A percentile compares a stretch with the other conserved stretches of the same genome.
phyloP scores from a whole-genome alignment of 2,797 vertebrate species.

The Tapirus indicus region DNA sequence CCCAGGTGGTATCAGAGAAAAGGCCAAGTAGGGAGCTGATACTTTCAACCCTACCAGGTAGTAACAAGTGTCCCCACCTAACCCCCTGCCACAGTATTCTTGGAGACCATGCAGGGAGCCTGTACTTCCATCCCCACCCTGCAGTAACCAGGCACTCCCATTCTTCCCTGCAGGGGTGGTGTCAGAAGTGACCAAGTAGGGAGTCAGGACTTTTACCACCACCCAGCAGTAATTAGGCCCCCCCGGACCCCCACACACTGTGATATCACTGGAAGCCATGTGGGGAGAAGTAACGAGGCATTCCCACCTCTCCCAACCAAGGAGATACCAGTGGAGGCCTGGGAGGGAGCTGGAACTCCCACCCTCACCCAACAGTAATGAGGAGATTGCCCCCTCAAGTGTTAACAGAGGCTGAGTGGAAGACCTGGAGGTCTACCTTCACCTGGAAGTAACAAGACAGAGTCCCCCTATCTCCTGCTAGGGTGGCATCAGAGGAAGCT shows the following conservation, averaged over 20 bases:
- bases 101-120: not conserved
- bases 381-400: not conserved
- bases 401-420: not conserved
- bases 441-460: not conserved
- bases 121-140: not conserved
- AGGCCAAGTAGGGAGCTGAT: not conserved
- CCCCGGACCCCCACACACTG: fast-evolving
- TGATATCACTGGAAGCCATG: not conserved
- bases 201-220: not conserved
- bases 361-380: not conserved
- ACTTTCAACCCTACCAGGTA: not conserved
- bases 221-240: not conserved
- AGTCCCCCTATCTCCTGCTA: not conserved
- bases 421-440: not conserved
- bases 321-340: not conserved
- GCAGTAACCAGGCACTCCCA: not conserved
- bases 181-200: not conserved
- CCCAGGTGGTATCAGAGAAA: not conserved
- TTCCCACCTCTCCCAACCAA: not conserved
- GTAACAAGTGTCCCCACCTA: not conserved
- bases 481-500: not conserved
- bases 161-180: not conserved
- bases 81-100: not conserved
- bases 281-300: not conserved
- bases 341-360: not conserved